phyloP scores from a whole-genome alignment of 2,888 invertebrate genomes.

The Luperina nickerlii region DNA sequence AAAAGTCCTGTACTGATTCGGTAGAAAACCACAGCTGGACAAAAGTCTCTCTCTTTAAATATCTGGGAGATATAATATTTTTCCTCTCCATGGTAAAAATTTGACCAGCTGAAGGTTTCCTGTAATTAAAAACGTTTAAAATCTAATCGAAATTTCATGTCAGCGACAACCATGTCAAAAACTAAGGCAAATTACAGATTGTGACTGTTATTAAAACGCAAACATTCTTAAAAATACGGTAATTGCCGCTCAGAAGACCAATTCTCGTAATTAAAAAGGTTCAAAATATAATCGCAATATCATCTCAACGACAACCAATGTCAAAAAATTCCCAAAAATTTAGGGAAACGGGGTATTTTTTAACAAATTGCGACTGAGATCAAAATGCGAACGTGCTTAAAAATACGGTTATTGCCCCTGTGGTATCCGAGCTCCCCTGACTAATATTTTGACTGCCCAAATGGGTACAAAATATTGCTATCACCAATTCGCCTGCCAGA shows the following conservation, averaged over 20 bases:
- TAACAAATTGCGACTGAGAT: no score
- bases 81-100: not conserved
- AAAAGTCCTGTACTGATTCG: not conserved
- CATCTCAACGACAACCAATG: no score
- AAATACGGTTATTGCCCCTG: not conserved
- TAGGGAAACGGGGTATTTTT: no score
- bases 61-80: not conserved
- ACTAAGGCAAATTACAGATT: not conserved
- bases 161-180: not conserved
- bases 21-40: not conserved
- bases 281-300: no score
- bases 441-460: not conserved
- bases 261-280: no score
- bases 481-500: conserved; percentile 23
- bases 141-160: not conserved
- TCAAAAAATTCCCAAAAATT: no score
- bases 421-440: not conserved
- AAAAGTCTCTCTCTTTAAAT: not conserved
- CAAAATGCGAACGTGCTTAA: no score
- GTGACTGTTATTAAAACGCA: not conserved
- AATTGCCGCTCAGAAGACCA: no score
- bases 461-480: conserved; percentile 20
- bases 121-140: not conserved
- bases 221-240: not conserved
- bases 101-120: not conserved